A percentile compares a stretch with the other conserved stretches of the same genome.
Evolutionary conservation across 2,888 invertebrate species (phyloP).

Genomic region (Eupithecia insigniata): DNA sequence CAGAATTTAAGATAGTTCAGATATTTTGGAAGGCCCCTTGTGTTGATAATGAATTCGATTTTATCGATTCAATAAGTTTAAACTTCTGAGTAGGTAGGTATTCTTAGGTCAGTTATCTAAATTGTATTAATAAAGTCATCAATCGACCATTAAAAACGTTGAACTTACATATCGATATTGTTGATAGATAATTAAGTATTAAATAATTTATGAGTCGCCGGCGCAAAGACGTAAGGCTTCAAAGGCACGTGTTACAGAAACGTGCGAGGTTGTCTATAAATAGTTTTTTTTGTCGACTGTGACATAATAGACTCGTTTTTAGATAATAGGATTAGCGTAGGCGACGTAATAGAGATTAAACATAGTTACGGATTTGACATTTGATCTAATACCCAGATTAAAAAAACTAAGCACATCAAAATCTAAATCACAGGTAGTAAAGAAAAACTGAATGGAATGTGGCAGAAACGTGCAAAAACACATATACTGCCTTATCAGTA

Average conservation of each 20-base stretch:
- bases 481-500: constrained; percentile 44
- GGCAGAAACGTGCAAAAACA: constrained; percentile 33
- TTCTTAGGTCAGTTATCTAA: constrained; percentile 1
- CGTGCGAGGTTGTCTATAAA: constrained; percentile 18
- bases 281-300: constrained; percentile 3
- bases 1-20: not conserved
- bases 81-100: not conserved
- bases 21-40: not conserved
- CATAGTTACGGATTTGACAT: not conserved
- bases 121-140: not conserved
- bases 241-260: constrained; percentile 28
- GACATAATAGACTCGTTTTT: constrained; percentile 18
- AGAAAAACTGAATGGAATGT: constrained; percentile 16
- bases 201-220: constrained; percentile 11
- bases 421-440: not conserved
- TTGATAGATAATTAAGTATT: constrained; percentile 12
- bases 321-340: constrained; percentile 8
- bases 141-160: not conserved
- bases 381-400: not conserved
- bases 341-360: not conserved
- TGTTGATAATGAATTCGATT: not conserved
- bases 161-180: not conserved
- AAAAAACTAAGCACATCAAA: not conserved
- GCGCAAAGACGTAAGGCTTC: not conserved
- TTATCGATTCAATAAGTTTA: not conserved